Evolutionary conservation across 2,113 vertebrate species (phyloP), one percentile per base, ranked within the genome.

Genomic region (Prunella fulvescens): DNA sequence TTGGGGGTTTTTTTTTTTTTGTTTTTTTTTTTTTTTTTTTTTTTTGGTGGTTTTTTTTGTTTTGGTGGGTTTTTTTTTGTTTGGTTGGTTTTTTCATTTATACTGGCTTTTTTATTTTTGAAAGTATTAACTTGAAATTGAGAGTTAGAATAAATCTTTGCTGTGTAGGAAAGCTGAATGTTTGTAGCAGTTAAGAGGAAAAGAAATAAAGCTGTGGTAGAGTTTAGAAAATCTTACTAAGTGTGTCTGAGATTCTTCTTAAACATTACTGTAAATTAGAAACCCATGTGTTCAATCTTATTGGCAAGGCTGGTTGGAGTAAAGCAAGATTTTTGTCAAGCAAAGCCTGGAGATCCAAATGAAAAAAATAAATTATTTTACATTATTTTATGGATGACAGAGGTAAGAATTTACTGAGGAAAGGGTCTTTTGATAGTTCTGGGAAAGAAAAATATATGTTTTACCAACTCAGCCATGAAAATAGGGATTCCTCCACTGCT

Each of bases 401-500:
- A 35, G 4, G 6, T 69, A 81, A 79, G 28, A 69, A 33, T 82
- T 64, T 72, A 12, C 26, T 62, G 45, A 14, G 8, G 10, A 58
- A 84, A 67, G 11, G 20, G 5, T 2, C 22, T 84, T 87, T 62
- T 60, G 7, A 22, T 74, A 50, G 7, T 12, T n/a, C 28, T 70
- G 37, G n/a, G 22, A 57, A 80, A 64, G 20, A 51, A 61, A 65
- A 25, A 5, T 6, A 22, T 14, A 2, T 66, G 6, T 2, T 86
- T 91, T 61, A 88, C 23, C 28, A 44, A 28, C 10, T 83, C 19
- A 35, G 29, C 10, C 5, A 7, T 77, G 25, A 82, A 90, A 88
- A 60, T 3, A 6, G 9, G 2, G 5, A 17, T 54, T 24, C 2
- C 1, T 2, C 3, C 8, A 15, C 11, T 35, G 5, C 33, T 5